These are phyloP conservation scores for Platycheirus albimanus DNA, from an alignment of 2,888 invertebrate genomes.

Conservation along the genomic window DNA sequence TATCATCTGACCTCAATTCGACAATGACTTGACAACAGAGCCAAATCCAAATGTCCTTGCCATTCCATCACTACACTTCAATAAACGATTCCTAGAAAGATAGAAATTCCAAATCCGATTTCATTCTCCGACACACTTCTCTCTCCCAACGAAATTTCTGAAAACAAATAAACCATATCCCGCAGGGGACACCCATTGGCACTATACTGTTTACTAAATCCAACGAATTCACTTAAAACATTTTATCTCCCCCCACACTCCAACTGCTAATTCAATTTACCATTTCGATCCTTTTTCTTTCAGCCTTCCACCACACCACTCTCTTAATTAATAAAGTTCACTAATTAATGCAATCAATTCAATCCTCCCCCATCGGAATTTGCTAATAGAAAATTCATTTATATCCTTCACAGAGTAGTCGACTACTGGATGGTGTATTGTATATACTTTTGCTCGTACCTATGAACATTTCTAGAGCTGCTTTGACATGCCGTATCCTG, in stretches of 20 bases:
- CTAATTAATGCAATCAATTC: conserved; percentile 74
- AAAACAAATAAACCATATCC: background rate
- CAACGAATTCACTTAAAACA: conserved; percentile 54
- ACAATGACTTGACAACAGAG: too few relatives aligned
- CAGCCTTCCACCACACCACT: conserved; percentile 10
- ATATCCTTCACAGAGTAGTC: conserved; percentile 33
- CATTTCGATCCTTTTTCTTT: conserved; percentile 41
- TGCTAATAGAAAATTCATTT: conserved; percentile 70
- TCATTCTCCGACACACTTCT: too few relatives aligned
- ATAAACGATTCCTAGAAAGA: too few relatives aligned
- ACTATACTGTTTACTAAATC: conserved; percentile 46
- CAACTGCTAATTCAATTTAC: conserved; percentile 61
- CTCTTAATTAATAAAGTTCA: conserved; percentile 71
- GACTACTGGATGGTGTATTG: background rate
- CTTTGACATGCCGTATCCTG: conserved; percentile 38
- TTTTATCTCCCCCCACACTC: conserved; percentile 35
- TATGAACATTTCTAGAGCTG: conserved; percentile 27
- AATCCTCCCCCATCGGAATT: conserved; percentile 56
- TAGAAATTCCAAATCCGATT: too few relatives aligned
- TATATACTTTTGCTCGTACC: conserved; percentile 6
- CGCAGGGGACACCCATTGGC: conserved; percentile 24
- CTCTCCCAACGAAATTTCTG: too few relatives aligned
- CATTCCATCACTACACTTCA: too few relatives aligned
- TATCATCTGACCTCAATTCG: too few relatives aligned
- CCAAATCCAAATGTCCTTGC: too few relatives aligned